Evolutionary conservation across 2,888 invertebrate species (phyloP).

Genomic region (Lottia gigantea): DNA sequence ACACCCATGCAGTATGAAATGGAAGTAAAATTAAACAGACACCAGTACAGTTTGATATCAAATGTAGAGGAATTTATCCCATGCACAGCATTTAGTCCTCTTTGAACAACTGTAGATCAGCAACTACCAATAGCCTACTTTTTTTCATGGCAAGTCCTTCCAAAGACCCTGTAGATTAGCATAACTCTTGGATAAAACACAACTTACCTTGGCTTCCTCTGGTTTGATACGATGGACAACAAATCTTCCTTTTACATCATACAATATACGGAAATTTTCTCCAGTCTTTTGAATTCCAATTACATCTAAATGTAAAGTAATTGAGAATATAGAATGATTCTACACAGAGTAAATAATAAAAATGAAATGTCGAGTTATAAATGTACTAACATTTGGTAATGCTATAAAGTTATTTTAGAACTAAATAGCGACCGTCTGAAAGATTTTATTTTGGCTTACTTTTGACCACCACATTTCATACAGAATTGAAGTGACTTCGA

Average conservation of each 20-base stretch:
- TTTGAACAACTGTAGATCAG: too few species aligned
- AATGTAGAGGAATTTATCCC: too few species aligned
- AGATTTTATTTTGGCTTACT: constrained; percentile 35
- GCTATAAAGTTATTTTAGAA: constrained; percentile 29
- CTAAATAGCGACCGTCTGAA: constrained; percentile 41
- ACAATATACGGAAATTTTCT: constrained; percentile 96
- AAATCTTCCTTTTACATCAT: constrained; percentile 98
- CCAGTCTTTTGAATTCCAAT: constrained; percentile 97
- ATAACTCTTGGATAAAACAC: background rate
- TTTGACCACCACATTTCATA: constrained; percentile 31
- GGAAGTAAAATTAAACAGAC: too few species aligned
- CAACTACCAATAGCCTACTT: too few species aligned
- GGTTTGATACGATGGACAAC: constrained; percentile 96
- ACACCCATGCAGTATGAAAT: too few species aligned
- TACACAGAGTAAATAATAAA: too few species aligned
- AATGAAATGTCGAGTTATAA: background rate
- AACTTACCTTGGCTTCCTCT: constrained; percentile 93
- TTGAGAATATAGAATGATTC: constrained; percentile 21
- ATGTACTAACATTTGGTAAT: constrained; percentile 39
- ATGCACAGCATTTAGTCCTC: too few species aligned
- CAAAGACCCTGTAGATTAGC: too few species aligned
- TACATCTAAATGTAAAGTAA: constrained; percentile 79
- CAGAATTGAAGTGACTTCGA: constrained; percentile 37
- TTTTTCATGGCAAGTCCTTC: too few species aligned
- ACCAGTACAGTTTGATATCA: too few species aligned